Base-by-base conservation (phyloP, 2,113 vertebrate genomes). In the Phasianus colchicus region DNA sequence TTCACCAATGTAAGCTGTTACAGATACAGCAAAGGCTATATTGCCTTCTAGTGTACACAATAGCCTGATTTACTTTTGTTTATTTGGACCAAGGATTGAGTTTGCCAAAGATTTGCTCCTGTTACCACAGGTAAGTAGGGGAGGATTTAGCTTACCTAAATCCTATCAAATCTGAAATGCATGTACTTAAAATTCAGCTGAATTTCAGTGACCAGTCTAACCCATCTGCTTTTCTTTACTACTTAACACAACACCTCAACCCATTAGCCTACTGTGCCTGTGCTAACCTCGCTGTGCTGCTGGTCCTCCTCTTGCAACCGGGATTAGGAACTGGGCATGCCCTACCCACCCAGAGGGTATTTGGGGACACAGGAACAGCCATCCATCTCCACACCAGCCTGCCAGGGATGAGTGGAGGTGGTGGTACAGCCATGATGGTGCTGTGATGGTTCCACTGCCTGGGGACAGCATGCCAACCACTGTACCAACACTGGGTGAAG, bases 341-440 rank as follows among this genome's bases (percentile, higher is more conserved):
- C 8, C 15, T 72, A 27, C 15, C 20, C 24, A 42, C 4, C 20
- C 2, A 0, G 54, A 24, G 11, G 20, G 14, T 29, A 32, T 14
- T 9, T 14, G 2, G 9, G 10, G 18, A 15, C 65, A 63, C 6
- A 58, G n/a, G 8, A 2, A 22, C 19, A 71, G 22, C 10, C 4
- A 25, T 11, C 2, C 48, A 17, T 78, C 8, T 48, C 43, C 30
- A 5, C 3, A 5, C 24, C 2, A 11, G 30, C 9, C 5, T 58
- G 13, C 40, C 36, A 71, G 40, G 40, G n/a, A 52, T 20, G 76
- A 14, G 17, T 34, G 9, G 30, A 7, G 47, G 29, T 0, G 1
- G 4, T 0, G 0, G 8, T 75, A 13, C 1, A 3, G 9, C 27
- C 27, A 10, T 29, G 22, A 3, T 57, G 55, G 8, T 9, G 36